These are phyloP conservation scores for Nibea coibor DNA, from an alignment of 2,113 vertebrate species.

Conservation along the genomic window DNA sequence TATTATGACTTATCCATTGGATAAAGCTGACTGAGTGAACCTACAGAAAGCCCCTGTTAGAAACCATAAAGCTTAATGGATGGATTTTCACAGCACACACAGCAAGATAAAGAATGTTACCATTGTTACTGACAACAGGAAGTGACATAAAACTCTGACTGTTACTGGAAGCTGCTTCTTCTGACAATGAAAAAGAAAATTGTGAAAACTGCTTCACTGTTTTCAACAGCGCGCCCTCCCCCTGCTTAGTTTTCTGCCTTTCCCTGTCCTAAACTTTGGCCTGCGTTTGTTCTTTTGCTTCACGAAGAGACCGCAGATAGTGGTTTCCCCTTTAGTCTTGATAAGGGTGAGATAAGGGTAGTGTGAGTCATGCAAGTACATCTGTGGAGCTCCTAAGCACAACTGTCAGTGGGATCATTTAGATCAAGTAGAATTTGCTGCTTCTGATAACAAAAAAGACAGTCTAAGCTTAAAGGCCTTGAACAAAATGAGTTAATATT, in stretches of 20 bases:
- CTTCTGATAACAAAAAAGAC: not conserved
- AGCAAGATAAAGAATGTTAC: slow-evolving; percentile 53
- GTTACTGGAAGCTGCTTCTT: slow-evolving; percentile 83
- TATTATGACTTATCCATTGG: slow-evolving; percentile 40
- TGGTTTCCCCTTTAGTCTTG: slow-evolving; percentile 64
- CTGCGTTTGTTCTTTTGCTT: slow-evolving; percentile 58
- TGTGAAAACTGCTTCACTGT: slow-evolving; percentile 39
- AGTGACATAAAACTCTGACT: slow-evolving; percentile 80
- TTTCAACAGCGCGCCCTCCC: slow-evolving; percentile 43
- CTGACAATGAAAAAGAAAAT: slow-evolving; percentile 65
- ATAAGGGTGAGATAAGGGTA: slow-evolving; percentile 56
- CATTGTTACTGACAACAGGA: slow-evolving; percentile 83
- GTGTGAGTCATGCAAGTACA: slow-evolving; percentile 54
- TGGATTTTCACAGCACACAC: slow-evolving; percentile 70
- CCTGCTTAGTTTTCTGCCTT: slow-evolving; percentile 44
- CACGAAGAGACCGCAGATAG: slow-evolving; percentile 45
- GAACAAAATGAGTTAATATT: not conserved
- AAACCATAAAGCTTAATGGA: slow-evolving; percentile 60
- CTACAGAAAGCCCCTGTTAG: slow-evolving; percentile 71
- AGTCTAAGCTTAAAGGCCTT: not conserved
- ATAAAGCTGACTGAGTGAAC: slow-evolving; percentile 51
- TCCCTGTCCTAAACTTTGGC: slow-evolving; percentile 56
- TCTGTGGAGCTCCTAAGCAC: slow-evolving; percentile 35
- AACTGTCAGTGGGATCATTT: slow-evolving; percentile 46
- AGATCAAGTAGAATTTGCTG: slow-evolving; percentile 6